Base-by-base conservation (phyloP, 2,113 vertebrate genomes). In the Melanotaenia duboulayi region DNA sequence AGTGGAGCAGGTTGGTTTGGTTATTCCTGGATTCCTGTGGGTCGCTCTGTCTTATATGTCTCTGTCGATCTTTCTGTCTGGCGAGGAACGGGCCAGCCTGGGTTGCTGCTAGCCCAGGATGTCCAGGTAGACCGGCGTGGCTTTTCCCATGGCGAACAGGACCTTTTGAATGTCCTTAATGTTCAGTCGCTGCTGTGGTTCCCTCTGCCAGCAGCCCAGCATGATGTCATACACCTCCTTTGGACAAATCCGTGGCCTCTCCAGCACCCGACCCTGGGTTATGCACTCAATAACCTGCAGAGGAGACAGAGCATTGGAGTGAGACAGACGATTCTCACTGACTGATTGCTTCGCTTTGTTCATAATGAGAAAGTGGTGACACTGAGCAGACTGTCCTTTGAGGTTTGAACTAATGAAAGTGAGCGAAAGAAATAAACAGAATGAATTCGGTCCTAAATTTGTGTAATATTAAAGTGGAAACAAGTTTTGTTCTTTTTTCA, bases 141-240 rank as follows among this genome's bases (percentile, higher is more conserved):
- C 92, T 90, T 95, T 95, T 52, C 93, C 94, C 92, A 95, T 91
- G 79, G 94, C 92, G 20, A 93, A 93, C 67, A 95, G 91, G 78
- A 94, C 91, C 85, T 94, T 94, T 87, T 95, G 93, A 83, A 95
- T 94, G 89, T 95, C 94, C 91, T 95, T 95, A 90, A 95, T 94
- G 92, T 90, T 94, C 61, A 95, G 89, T 77, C 94, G 90, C 75
- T 95, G 94, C 83, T 95, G 94, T 2, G 94, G 93, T 76, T 95
- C 94, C 56, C 94, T 90, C 88, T 94, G 94, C 94, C 94, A 95
- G 87, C 94, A 95, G 71, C 94, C 94, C 79, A 95, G 87, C 94
- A 95, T 95, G 79, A 95, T 87, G 90, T 95, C 94, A 42, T 94
- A 95, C 23, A 95, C 94, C 84, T 95, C 94, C 86, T 94, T 94